Percentiles rank a stretch among this genome's conserved stretches.
Conservation (phyloP, 2,888 invertebrate genomes). For the Thera britannica region DNA sequence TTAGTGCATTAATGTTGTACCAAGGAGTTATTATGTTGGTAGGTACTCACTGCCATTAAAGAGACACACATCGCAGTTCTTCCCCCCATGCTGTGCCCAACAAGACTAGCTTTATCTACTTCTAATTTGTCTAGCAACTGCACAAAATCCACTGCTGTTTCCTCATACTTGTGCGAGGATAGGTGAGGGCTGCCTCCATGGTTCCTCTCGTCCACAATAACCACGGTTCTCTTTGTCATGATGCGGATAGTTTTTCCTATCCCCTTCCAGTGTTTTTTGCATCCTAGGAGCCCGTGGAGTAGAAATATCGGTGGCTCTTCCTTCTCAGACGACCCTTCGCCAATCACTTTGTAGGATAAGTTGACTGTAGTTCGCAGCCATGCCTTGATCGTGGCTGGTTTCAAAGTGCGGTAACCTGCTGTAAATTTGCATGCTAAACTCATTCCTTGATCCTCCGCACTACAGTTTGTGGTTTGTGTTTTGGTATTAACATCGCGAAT, state of each 20-base stretch:
- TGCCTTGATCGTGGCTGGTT: conserved; percentile 22
- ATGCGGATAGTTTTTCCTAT: conserved; percentile 89
- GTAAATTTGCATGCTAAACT: conserved; percentile 19
- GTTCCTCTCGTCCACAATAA: conserved; percentile 95
- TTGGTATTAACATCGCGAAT: conserved; percentile 2
- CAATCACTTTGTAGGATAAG: conserved; percentile 68
- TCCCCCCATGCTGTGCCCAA: conserved; percentile 98
- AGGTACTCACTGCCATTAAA: conserved; percentile 84
- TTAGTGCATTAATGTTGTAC: too few relatives aligned
- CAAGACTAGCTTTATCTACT: conserved; percentile 85
- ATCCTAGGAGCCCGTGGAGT: conserved; percentile 94
- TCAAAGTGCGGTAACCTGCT: conserved; percentile 21
- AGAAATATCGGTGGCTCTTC: conserved; percentile 73
- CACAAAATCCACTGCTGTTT: conserved; percentile 90
- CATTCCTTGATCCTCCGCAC: conserved; percentile 14
- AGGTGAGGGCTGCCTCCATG: conserved; percentile 96
- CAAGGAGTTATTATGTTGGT: too few relatives aligned
- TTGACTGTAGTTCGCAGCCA: conserved; percentile 51
- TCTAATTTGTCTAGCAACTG: conserved; percentile 85
- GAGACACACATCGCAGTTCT: conserved; percentile 93
- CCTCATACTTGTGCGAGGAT: conserved; percentile 88
- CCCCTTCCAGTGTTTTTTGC: conserved; percentile 94
- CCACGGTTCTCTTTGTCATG: conserved; percentile 89
- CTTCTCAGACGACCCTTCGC: conserved; percentile 47
- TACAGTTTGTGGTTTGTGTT: conserved; percentile 3